Evolutionary conservation across 2,113 vertebrate genomes (phyloP).

Genomic region (Theristicus caerulescens): DNA sequence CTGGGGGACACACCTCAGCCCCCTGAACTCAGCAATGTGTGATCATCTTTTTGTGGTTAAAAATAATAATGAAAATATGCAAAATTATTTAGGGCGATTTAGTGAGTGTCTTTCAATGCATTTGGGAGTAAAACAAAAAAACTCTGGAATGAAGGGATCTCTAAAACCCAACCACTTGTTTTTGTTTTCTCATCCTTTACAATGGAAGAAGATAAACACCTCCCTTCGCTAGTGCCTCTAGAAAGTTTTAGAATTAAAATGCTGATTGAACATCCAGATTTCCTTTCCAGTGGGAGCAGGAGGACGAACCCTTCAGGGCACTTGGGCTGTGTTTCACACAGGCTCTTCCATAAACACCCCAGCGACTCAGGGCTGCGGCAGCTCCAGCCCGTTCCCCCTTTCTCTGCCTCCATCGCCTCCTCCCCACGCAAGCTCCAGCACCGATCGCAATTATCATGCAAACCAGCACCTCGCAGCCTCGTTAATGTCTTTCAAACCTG

Average conservation of each 20-base stretch:
- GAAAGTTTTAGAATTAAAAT: constrained; percentile 14
- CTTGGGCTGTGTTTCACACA: not conserved
- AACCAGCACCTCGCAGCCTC: constrained; percentile 63
- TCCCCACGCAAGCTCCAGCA: constrained; percentile 23
- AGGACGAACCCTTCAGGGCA: not conserved
- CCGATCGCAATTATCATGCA: constrained; percentile 77
- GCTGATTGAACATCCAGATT: not conserved
- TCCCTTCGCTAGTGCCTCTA: not conserved
- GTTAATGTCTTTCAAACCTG: constrained; percentile 70
- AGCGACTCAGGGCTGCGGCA: not conserved
- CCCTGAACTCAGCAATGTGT: not conserved
- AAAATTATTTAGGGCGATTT: constrained; percentile 5
- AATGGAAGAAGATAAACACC: not conserved
- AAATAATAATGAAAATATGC: constrained; percentile 55
- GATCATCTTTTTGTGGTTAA: not conserved
- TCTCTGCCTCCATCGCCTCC: constrained; percentile 43
- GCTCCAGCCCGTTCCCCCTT: not conserved
- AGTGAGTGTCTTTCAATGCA: not conserved
- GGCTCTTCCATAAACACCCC: not conserved
- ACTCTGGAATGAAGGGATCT: not conserved
- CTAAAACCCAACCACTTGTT: not conserved
- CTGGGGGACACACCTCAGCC: not conserved
- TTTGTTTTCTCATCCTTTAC: not conserved
- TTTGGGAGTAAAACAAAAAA: not conserved
- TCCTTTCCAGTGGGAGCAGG: not conserved